phyloP scores from a whole-genome alignment of 2,113 vertebrate genomes.

The Myotis brandtii region DNA sequence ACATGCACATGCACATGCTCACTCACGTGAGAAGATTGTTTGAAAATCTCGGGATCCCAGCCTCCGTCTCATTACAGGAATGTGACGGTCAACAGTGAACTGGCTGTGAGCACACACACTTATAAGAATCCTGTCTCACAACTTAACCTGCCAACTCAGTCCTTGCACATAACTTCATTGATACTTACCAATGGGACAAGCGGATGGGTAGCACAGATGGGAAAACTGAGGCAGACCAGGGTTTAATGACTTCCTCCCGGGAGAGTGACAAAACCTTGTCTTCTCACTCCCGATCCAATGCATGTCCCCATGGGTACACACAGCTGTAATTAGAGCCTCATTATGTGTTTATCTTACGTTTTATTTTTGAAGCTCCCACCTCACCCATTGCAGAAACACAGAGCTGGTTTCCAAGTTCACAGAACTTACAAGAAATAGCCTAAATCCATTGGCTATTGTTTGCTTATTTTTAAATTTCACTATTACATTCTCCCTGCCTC shows the following conservation, averaged over 20 bases:
- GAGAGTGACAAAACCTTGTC: background rate
- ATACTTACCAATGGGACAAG: background rate
- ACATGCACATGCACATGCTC: background rate
- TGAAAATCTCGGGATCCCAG: background rate
- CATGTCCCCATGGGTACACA: background rate
- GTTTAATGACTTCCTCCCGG: background rate
- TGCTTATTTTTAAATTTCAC: slow-evolving; percentile 72
- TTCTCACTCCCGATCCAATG: background rate
- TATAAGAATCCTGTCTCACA: background rate
- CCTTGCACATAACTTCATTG: background rate
- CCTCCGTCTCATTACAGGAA: background rate
- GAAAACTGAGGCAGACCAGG: background rate
- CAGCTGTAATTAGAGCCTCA: background rate
- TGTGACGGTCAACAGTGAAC: background rate
- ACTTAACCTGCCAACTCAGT: background rate
- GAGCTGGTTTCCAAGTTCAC: slow-evolving; percentile 30
- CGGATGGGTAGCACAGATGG: background rate
- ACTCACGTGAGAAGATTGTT: background rate
- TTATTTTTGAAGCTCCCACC: slow-evolving; percentile 20
- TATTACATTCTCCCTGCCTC: slow-evolving; percentile 63
- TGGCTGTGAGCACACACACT: background rate
- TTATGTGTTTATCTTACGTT: background rate
- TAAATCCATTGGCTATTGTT: slow-evolving; percentile 53
- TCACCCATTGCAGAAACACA: background rate
- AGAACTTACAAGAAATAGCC: slow-evolving; percentile 31